Evolutionary conservation across 2,888 invertebrate species (phyloP), one percentile per base, ranked within the genome.

Genomic region (Cloeon dipterum): DNA sequence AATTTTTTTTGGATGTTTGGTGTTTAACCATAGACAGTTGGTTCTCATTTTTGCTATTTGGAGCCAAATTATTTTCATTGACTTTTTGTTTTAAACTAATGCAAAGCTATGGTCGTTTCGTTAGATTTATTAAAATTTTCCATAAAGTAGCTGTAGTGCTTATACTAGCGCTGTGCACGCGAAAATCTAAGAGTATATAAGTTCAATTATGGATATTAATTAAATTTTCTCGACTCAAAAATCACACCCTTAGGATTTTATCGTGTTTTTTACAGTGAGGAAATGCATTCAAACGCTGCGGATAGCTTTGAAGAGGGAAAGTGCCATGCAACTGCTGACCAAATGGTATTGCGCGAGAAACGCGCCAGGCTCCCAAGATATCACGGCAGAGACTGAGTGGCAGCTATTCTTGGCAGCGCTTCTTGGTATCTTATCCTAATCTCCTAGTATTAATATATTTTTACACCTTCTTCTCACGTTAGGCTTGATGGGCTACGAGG

Each of bases 301-400:
- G 38, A 70, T 74, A 43, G 68, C 81, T 33, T 55, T 91, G 39
- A 79, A 74, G 17, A 67, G 67, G 43, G 82, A 86, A 46, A 59
- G 74, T 33, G 74, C 76, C 8, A 66, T 85, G 56, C 74, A 74
- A 39, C 59, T 82, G 5, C 58, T 79, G 38, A 68, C 74, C 35
- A 72, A 76, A 49, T 93, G 91, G 91, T 93, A 88, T 53, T 74
- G 79, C 1, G 68, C 73, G 1, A 63, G 86, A 41, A 89, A 91
- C 62, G 77, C 85, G 0, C 83, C 89, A 0, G 89, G 89, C 2
- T 71, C 77, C 0, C 69, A 71, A 44, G 75, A 83, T 50, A 63
- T 79, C 19, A 74, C 74, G 7, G 66, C 70, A 0, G 65, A 68
- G 40, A 71, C 77, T 46, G 86, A 88, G 52, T 85, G 85, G 82